A percentile compares a stretch with the other conserved stretches of the same genome.
Evolutionary conservation across 2,888 invertebrate species (phyloP).

Genomic region (Aleiodes testaceus): DNA sequence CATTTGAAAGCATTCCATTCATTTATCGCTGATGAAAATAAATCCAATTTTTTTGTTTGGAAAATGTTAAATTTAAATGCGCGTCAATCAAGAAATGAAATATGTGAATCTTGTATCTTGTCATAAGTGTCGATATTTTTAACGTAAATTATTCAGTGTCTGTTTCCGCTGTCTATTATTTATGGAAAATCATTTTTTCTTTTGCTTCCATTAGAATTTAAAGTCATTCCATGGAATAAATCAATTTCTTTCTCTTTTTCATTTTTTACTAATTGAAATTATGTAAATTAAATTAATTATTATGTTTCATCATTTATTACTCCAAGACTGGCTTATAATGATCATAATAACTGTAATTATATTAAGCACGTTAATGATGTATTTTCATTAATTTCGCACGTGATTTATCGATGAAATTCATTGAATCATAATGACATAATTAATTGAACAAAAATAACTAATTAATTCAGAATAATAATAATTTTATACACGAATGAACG

Average conservation of each 20-base stretch:
- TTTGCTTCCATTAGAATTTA: constrained; percentile 16
- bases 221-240: constrained; percentile 9
- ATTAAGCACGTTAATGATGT: constrained; percentile 29
- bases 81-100: too few species aligned
- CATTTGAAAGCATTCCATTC: constrained; percentile 38
- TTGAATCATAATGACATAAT: constrained; percentile 21
- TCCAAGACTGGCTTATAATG: constrained; percentile 26
- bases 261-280: not conserved
- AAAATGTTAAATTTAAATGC: too few species aligned
- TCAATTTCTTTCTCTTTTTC: not conserved
- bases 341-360: constrained; percentile 15
- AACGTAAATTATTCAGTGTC: not conserved
- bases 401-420: constrained; percentile 1
- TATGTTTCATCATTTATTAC: constrained; percentile 8
- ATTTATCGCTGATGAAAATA: not conserved
- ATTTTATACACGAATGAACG: constrained; percentile 59
- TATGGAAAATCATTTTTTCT: not conserved
- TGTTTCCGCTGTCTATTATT: not conserved
- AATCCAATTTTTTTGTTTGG: too few species aligned
- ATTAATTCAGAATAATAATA: constrained; percentile 40
- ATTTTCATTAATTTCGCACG: constrained; percentile 27
- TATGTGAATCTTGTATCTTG: too few species aligned
- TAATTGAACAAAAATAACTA: too few species aligned
- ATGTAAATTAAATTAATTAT: not conserved
- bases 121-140: too few species aligned